Evolutionary conservation across 2,113 vertebrate genomes (phyloP).

Genomic region (Setophaga coronata): DNA sequence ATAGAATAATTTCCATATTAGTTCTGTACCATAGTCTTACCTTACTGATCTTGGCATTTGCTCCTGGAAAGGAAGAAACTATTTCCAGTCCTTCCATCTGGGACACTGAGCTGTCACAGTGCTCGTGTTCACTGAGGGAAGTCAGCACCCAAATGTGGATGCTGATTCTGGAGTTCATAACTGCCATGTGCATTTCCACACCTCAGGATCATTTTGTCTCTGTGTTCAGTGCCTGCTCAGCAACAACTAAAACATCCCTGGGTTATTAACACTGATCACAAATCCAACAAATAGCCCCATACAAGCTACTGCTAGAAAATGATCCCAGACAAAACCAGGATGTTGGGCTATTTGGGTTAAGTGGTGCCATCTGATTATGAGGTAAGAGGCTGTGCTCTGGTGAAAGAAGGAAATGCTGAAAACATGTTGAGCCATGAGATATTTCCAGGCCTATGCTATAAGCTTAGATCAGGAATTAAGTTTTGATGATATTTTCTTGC

Average conservation of each 20-base stretch:
- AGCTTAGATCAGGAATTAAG: not conserved
- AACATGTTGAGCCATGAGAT: not conserved
- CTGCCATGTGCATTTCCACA: not conserved
- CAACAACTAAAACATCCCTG: not conserved
- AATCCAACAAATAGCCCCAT: not conserved
- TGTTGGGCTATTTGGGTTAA: rapidly evolving
- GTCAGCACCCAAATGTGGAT: not conserved
- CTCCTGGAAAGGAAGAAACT: not conserved
- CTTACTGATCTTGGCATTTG: not conserved
- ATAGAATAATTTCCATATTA: not conserved
- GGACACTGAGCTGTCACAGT: not conserved
- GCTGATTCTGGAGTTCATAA: rapidly evolving
- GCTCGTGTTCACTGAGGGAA: not conserved
- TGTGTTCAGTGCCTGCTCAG: not conserved
- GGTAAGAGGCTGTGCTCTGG: not conserved
- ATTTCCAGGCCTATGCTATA: not conserved
- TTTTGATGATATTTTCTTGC: not conserved
- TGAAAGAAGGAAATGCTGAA: not conserved
- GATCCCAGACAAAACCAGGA: not conserved
- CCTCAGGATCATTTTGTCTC: not conserved
- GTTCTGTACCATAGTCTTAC: not conserved
- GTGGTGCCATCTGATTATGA: not conserved
- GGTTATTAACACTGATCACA: not conserved
- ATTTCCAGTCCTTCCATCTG: not conserved
- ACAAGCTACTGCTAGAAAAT: not conserved